phyloP scores from a whole-genome alignment of 2,888 invertebrate species.

The Andrena camellia region DNA sequence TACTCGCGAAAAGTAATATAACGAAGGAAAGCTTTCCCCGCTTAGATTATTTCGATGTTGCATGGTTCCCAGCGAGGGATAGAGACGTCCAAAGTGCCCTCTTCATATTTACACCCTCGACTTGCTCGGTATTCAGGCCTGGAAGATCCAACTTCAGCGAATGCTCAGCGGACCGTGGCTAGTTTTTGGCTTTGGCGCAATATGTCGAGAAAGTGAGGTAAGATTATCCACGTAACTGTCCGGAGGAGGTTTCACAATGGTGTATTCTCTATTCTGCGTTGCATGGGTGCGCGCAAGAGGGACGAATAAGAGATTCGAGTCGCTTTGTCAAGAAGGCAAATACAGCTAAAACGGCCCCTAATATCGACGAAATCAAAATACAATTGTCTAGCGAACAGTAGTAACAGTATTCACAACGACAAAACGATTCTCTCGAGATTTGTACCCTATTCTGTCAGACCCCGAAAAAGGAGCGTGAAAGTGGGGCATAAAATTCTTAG shows the following conservation, averaged over 20 bases:
- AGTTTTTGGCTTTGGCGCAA: constrained; percentile 82
- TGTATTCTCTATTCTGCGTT: constrained; percentile 41
- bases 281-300: constrained; percentile 36
- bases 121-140: constrained; percentile 33
- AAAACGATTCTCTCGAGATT: not conserved
- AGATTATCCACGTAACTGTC: constrained; percentile 84
- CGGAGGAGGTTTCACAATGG: constrained; percentile 60
- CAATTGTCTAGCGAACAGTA: constrained; percentile 71
- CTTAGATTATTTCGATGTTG: not conserved
- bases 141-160: constrained; percentile 51
- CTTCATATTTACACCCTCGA: constrained; percentile 42
- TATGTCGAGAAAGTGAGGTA: constrained; percentile 73
- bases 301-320: constrained; percentile 78
- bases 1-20: too few relatives aligned
- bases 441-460: not conserved
- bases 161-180: constrained; percentile 76
- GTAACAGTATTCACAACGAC: constrained; percentile 10
- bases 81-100: constrained; percentile 5
- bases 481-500: not conserved
- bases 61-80: not conserved
- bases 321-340: constrained; percentile 85
- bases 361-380: constrained; percentile 82
- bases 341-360: constrained; percentile 81
- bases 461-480: constrained; percentile 16
- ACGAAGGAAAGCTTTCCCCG: too few relatives aligned